These are phyloP conservation scores for Pentalonia nigronervosa DNA, from an alignment of 1,140 invertebrate genomes.

Conservation along the genomic window DNA sequence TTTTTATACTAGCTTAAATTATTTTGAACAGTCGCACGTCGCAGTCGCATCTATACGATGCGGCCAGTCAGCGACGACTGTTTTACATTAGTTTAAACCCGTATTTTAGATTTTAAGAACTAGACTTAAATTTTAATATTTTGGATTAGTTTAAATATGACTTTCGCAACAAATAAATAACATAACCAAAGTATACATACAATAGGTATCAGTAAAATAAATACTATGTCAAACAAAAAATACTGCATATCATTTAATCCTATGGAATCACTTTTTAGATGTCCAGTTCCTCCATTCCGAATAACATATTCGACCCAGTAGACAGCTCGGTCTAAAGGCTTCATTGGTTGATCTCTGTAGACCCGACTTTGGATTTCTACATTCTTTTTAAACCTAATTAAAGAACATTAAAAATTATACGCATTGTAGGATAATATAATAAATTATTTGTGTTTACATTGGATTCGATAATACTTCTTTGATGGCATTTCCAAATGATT, in stretches of 20 bases:
- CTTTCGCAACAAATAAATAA: neutral
- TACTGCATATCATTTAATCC: constrained; percentile 61
- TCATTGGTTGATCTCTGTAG: constrained; percentile 64
- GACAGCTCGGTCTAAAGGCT: constrained; percentile 65
- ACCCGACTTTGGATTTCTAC: constrained; percentile 58
- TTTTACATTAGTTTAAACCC: too few species aligned
- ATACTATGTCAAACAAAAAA: constrained; percentile 60
- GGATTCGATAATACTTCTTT: constrained; percentile 63
- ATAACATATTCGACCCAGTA: constrained; percentile 71
- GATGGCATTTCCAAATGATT: constrained; percentile 61
- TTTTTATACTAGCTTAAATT: too few species aligned
- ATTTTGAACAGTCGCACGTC: too few species aligned
- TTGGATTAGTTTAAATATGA: neutral
- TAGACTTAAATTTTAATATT: too few species aligned
- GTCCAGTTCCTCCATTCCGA: constrained; percentile 65
- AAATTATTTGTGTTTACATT: constrained; percentile 62
- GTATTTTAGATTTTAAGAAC: too few species aligned
- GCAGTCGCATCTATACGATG: too few species aligned
- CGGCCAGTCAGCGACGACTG: too few species aligned
- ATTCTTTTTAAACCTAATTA: neutral
- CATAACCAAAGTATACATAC: neutral
- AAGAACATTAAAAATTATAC: neutral
- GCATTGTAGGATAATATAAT: neutral
- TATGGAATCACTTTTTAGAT: constrained; percentile 60
- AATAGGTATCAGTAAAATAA: neutral